Evolutionary conservation across 2,797 vertebrate species (phyloP).

Genomic region (Lithobates sylvaticus): DNA sequence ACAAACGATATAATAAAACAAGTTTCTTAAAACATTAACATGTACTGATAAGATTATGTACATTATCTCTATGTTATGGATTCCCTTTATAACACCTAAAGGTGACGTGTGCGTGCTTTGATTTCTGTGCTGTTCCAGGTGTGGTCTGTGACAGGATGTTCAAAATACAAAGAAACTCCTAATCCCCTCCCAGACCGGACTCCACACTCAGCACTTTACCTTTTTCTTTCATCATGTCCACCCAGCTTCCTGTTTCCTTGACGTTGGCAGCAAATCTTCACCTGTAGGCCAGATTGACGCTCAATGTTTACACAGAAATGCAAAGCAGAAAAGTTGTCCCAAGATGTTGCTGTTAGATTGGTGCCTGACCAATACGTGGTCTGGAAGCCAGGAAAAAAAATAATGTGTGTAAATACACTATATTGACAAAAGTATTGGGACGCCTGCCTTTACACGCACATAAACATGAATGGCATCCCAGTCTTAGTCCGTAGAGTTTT

Average conservation of each 20-base stretch:
- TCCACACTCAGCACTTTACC: not conserved
- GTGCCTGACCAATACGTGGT: not conserved
- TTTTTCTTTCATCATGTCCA: not conserved
- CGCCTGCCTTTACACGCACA: no score
- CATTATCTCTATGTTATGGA: not conserved
- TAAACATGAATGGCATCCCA: no score
- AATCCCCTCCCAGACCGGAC: not conserved
- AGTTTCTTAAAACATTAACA: no score
- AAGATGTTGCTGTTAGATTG: not conserved
- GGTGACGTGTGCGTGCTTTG: not conserved
- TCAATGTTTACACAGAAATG: not conserved
- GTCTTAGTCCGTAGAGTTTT: no score
- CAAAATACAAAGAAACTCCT: not conserved
- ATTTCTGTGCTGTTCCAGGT: not conserved
- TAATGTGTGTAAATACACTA: no score
- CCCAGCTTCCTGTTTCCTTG: not conserved
- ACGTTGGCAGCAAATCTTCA: constrained; percentile 8
- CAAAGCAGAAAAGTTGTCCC: not conserved
- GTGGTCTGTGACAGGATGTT: not conserved
- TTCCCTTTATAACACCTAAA: not conserved
- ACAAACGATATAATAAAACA: no score
- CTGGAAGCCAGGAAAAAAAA: not conserved
- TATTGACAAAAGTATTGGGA: no score
- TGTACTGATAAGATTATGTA: no score
- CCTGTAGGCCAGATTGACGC: not conserved